Evolutionary conservation across 2,797 vertebrate species (phyloP), one percentile per base, ranked within the genome.

Genomic region (Chromobotia macracanthus): DNA sequence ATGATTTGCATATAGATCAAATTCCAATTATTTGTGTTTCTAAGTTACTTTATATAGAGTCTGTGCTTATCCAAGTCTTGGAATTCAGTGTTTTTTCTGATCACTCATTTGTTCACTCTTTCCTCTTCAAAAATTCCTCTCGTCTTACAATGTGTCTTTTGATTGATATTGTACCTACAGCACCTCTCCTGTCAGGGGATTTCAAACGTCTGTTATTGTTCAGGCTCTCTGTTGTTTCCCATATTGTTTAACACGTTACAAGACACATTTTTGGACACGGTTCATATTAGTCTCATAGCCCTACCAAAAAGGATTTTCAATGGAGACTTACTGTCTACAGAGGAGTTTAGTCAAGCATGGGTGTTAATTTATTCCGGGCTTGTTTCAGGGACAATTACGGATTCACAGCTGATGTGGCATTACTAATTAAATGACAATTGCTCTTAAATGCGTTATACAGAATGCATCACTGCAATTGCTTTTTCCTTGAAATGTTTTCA

Each of bases 381-480:
- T 31, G 31, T 31, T 1, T 31, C 25, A 16, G n/a, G 50, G 65
- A 75, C 65, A 76, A 76, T 66, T 28, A 18, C 0, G 1, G 23
- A 72, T 56, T 58, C 50, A 48, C 50, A 73, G 16, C 44, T 46
- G 31, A 67, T 61, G 61, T 44, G 71, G 31, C 73, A 67, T 23
- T 55, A 56, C 73, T 66, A 72, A 64, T 79, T 35, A 21, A 44
- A 66, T 71, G 19, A 75, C 75, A 65, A 74, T 72, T 53, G 60
- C 1, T 3, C 19, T 75, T 65, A 41, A 56, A 85, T 10, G 18
- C 48, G 77, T 18, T 46, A 55, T 78, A 75, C 46, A 73, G 58
- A 11, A 44, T 11, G 11, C 10, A 31, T 73, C 15, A 50, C 64
- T 84, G 81, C 84, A 75, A 71, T 63, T 51, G 44, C 75, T 78